These are phyloP conservation scores for Palythoa caribaeorum DNA, from an alignment of 92 coral and sea anemone genomes.

Conservation along the genomic window DNA sequence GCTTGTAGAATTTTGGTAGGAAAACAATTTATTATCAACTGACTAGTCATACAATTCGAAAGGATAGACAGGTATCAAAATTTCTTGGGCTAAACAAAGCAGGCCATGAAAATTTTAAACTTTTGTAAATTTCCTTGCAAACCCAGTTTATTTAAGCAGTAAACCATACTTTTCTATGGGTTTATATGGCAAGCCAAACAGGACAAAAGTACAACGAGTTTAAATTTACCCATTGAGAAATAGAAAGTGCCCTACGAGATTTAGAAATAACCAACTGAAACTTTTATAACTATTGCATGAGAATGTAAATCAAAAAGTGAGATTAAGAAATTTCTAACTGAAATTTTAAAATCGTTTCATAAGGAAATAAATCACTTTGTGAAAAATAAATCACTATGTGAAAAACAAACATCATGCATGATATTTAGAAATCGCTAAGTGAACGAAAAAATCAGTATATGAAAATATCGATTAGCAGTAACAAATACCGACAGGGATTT, in stretches of 20 bases:
- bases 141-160: background rate
- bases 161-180: no score
- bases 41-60: background rate
- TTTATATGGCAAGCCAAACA: no score
- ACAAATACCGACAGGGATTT: conserved; percentile 13
- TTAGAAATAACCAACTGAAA: conserved; percentile 13
- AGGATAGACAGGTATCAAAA: background rate
- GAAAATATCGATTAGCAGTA: conserved; percentile 37
- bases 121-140: conserved; percentile 4
- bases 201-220: background rate
- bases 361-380: background rate
- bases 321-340: background rate
- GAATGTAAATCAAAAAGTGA: background rate
- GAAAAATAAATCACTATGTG: background rate
- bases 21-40: conserved; percentile 2
- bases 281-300: background rate
- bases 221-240: background rate
- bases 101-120: conserved; percentile 2
- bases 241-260: background rate
- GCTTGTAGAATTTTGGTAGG: conserved; percentile 5
- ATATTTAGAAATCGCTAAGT: background rate
- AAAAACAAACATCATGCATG: background rate
- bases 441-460: background rate
- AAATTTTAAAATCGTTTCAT: no score
- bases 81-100: conserved; percentile 1